A percentile compares a stretch with the other conserved stretches of the same genome.
These are phyloP conservation scores for Drosophila monieri DNA, from an alignment of 2,888 invertebrate genomes.

Conservation along the genomic window DNA sequence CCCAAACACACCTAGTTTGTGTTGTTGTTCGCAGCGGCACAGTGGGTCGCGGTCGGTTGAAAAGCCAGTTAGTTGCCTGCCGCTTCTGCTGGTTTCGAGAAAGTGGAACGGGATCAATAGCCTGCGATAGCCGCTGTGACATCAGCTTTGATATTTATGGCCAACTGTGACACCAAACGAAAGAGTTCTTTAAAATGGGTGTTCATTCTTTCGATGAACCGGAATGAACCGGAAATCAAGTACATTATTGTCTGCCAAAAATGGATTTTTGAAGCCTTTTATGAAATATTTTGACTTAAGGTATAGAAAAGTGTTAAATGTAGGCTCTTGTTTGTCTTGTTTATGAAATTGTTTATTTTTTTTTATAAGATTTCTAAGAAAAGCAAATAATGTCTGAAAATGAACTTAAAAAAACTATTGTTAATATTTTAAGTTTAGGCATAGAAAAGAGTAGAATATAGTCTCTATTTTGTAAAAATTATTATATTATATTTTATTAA, in stretches of 20 bases:
- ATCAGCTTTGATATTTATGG: conserved; percentile 39
- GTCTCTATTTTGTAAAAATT: too few species aligned
- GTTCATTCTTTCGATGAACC: not conserved
- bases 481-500: too few species aligned
- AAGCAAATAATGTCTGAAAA: too few species aligned
- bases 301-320: too few species aligned
- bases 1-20: conserved; percentile 28
- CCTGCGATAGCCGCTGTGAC: conserved; percentile 29
- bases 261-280: too few species aligned
- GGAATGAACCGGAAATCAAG: conserved; percentile 1
- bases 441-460: too few species aligned
- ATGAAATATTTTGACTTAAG: too few species aligned
- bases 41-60: conserved; percentile 45
- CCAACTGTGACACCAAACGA: conserved; percentile 21
- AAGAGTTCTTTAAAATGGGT: conserved; percentile 4
- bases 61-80: conserved; percentile 21
- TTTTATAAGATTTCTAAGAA: too few species aligned
- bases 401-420: too few species aligned
- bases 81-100: conserved; percentile 35
- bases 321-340: too few species aligned
- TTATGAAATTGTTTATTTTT: too few species aligned
- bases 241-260: not conserved
- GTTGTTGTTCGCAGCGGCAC: conserved; percentile 40
- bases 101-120: conserved; percentile 42
- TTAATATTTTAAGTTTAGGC: too few species aligned